A percentile compares a stretch with the other conserved stretches of the same genome.
These are phyloP conservation scores for Ailurus styani DNA, from an alignment of 2,113 vertebrate genomes.

Conservation along the genomic window DNA sequence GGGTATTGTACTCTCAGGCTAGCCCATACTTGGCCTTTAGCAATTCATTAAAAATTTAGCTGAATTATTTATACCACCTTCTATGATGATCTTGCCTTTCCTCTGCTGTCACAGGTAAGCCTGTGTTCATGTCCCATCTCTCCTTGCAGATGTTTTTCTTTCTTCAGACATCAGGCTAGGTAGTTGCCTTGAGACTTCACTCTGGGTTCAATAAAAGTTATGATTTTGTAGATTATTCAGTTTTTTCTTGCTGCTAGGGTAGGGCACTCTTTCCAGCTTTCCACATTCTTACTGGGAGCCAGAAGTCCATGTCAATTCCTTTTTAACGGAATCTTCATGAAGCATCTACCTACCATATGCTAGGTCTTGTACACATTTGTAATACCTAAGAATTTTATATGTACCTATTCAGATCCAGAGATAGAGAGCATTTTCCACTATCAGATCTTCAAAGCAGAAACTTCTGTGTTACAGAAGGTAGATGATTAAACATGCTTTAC, in stretches of 20 bases:
- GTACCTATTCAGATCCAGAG: not conserved
- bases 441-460: not conserved
- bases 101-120: not conserved
- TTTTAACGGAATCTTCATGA: not conserved
- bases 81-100: not conserved
- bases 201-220: not conserved
- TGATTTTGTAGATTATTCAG: not conserved
- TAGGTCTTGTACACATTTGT: not conserved
- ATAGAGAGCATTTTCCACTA: not conserved
- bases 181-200: not conserved
- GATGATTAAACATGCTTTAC: not conserved
- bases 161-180: not conserved
- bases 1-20: not conserved
- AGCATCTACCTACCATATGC: not conserved
- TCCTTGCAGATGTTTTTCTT: not conserved
- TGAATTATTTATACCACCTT: not conserved
- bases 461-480: not conserved
- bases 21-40: not conserved
- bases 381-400: not conserved
- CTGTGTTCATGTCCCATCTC: not conserved
- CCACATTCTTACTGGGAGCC: not conserved
- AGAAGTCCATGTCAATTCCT: not conserved
- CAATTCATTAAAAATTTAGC: not conserved
- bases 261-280: not conserved
- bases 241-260: not conserved